A percentile compares a stretch with the other conserved stretches of the same genome.
Evolutionary conservation across 2,113 vertebrate genomes (phyloP).

Genomic region (Bolborhynchus lineola): DNA sequence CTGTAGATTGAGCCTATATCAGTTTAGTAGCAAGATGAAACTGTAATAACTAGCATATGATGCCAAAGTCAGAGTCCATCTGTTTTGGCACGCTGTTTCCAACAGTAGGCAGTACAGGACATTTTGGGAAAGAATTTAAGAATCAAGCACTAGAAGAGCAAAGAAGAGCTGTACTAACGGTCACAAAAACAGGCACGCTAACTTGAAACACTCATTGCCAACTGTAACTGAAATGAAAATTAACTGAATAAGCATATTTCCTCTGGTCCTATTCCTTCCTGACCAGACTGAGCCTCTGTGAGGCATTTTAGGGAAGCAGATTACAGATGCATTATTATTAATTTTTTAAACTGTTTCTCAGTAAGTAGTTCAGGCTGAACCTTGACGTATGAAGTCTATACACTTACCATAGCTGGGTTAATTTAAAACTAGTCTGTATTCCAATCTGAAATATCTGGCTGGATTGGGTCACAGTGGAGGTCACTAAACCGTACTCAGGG

Average conservation of each 20-base stretch:
- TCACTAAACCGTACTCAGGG: background rate
- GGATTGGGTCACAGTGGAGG: fast-evolving
- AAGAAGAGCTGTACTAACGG: background rate
- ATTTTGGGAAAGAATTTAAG: background rate
- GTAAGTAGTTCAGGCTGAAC: background rate
- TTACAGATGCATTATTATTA: background rate
- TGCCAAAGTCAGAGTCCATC: background rate
- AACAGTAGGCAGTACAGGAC: background rate
- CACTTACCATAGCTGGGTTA: background rate
- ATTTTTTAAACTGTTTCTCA: background rate
- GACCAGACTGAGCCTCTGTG: background rate
- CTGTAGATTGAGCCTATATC: background rate
- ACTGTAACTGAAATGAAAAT: background rate
- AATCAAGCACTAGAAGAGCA: background rate
- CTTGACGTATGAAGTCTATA: background rate
- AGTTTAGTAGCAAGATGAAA: background rate
- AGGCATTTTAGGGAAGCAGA: background rate
- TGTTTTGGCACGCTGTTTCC: background rate
- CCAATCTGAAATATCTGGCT: background rate
- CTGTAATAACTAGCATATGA: background rate
- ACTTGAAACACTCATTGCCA: background rate
- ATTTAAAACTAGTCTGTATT: background rate
- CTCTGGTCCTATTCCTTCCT: background rate
- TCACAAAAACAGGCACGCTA: background rate
- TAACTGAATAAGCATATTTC: background rate